Base-by-base conservation (phyloP, 2,797 vertebrate genomes). In the Amazonetta brasiliensis region DNA sequence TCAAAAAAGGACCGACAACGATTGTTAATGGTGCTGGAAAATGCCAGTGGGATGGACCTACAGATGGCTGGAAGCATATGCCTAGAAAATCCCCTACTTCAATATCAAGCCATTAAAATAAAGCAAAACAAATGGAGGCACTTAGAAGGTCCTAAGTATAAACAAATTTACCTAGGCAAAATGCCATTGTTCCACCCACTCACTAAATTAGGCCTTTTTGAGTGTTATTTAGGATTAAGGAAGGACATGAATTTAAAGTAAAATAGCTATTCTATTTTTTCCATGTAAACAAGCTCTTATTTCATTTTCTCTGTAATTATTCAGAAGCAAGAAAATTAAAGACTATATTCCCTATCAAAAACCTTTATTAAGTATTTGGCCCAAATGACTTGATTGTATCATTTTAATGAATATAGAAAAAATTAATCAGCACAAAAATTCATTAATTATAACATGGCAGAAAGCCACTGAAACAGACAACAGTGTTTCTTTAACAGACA, bases 401-500 rank as follows among this genome's bases (percentile, higher is more conserved):
- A 62, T 87, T 95, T 94, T 94, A 95, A 96, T 96, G 80, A 95
- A 91, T 55, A 75, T 25, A 75, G 71, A 84, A 91, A 88, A 94
- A 96, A 83, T 84, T 72, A 94, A 93, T 87, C 60, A 95, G 68
- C 77, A 72, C 16, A 43, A 94, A 79, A 94, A 62, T 37, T 73
- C 54, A 67, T 95, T 95, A 95, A 93, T 93, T 96, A 41, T 71
- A 92, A 90, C 52, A 46, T 26, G 37, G n/a, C 60, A 96, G 83
- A 90, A 92, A 95, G 33, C n/a, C 56, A 83, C 54, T 39, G 64
- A 91, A 93, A 89, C 33, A 94, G 88, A 50, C 85, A 94, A 86
- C 67, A 44, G 13, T 39, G 18, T 9, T 39, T 86, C 60, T 94
- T 80, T 50, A 89, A 54, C 31, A 68, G 75, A 69, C 60, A 93